phyloP scores from a whole-genome alignment of 1,140 invertebrate genomes.

The Pogonus chalceus region DNA sequence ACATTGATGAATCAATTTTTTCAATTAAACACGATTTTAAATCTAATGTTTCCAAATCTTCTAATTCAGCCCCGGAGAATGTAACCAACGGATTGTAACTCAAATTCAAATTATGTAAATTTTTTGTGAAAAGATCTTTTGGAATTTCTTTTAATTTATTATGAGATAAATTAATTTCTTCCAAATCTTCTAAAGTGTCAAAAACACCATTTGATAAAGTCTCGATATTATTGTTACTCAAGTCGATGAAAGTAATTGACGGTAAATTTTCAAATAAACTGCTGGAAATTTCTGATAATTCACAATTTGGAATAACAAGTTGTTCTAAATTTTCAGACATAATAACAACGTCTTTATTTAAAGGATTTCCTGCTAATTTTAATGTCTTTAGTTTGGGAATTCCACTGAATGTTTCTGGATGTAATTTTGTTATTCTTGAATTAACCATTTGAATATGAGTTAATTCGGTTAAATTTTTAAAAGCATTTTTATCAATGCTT shows the following conservation, averaged over 20 bases:
- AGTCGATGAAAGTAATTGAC: neutral
- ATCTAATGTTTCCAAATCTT: constrained; percentile 24
- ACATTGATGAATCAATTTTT: constrained; percentile 20
- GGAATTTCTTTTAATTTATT: constrained; percentile 27
- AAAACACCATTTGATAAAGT: neutral
- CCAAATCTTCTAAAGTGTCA: neutral
- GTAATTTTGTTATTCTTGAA: neutral
- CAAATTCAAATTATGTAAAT: constrained; percentile 22
- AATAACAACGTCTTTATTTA: neutral
- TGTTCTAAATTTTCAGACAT: neutral
- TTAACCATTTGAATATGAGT: neutral
- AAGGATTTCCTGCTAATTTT: neutral
- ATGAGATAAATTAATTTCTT: neutral
- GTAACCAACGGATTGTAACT: constrained; percentile 26
- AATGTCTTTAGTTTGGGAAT: neutral
- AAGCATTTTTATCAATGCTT: neutral
- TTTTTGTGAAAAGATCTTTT: constrained; percentile 22
- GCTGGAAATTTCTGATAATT: neutral
- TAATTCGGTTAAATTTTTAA: neutral
- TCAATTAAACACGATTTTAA: constrained; percentile 25
- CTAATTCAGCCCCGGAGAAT: constrained; percentile 19
- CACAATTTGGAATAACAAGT: neutral
- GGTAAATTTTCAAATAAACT: neutral
- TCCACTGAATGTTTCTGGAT: neutral
- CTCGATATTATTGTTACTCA: neutral